A percentile compares a stretch with the other conserved stretches of the same genome.
phyloP scores from a whole-genome alignment of 2,113 vertebrate species.

The Eolophus roseicapilla region DNA sequence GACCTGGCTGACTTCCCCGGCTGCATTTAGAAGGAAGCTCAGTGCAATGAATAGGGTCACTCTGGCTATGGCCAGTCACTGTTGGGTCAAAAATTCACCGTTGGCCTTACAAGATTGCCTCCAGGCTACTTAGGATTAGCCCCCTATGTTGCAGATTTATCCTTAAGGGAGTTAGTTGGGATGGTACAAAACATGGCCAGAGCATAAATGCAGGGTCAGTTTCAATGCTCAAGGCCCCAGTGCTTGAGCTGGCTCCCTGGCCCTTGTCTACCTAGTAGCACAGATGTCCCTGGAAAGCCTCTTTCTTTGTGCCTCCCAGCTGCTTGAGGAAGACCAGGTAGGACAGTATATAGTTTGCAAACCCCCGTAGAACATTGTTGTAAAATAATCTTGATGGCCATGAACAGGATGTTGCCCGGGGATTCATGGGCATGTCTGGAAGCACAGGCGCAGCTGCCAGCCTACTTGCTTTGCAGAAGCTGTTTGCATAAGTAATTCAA shows the following conservation, averaged over 20 bases:
- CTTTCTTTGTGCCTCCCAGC: background rate
- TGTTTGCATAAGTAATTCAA: background rate
- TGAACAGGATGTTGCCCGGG: background rate
- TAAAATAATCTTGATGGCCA: background rate
- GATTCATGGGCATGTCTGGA: background rate
- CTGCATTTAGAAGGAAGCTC: background rate
- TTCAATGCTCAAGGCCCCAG: background rate
- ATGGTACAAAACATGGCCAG: background rate
- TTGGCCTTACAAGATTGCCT: background rate
- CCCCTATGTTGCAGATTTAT: background rate
- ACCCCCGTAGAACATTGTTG: background rate
- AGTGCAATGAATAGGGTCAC: background rate
- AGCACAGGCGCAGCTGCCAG: background rate
- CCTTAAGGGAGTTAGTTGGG: background rate
- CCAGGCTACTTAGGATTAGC: background rate
- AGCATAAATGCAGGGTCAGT: background rate
- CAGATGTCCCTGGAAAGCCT: background rate
- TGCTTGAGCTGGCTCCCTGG: background rate
- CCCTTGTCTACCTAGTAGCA: background rate
- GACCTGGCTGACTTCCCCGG: background rate
- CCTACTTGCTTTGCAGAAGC: background rate
- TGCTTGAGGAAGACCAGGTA: background rate
- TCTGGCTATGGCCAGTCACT: too few species aligned
- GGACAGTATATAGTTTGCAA: background rate
- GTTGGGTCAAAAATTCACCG: background rate